phyloP scores from a whole-genome alignment of 2,113 vertebrate genomes.

The Heterocephalus glaber region DNA sequence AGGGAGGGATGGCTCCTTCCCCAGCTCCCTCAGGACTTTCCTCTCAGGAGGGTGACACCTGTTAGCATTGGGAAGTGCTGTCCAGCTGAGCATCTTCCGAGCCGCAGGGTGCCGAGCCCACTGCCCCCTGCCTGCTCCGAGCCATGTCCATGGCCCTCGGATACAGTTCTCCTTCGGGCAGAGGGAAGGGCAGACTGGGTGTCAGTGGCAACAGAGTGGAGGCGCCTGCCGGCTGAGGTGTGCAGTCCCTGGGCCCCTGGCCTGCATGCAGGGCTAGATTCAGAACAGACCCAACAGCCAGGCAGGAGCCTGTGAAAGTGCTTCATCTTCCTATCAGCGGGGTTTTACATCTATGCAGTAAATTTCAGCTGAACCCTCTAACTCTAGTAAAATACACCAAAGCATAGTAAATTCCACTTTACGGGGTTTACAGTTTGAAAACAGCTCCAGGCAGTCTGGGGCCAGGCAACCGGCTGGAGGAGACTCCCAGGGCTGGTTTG shows the following conservation, averaged over 20 bases:
- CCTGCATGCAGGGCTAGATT: background rate
- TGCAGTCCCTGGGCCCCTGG: too few species aligned
- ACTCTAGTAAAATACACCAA: slow-evolving; percentile 75
- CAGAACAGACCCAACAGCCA: background rate
- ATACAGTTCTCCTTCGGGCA: background rate
- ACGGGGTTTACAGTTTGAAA: slow-evolving; percentile 70
- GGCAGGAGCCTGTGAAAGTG: slow-evolving; percentile 40
- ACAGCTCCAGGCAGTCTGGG: slow-evolving; percentile 62
- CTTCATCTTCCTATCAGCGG: slow-evolving; percentile 63
- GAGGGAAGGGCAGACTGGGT: too few species aligned
- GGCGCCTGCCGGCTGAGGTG: too few species aligned
- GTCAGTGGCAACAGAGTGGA: too few species aligned
- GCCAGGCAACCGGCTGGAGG: background rate
- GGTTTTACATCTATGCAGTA: slow-evolving; percentile 70
- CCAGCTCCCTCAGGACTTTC: background rate
- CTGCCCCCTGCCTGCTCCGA: background rate
- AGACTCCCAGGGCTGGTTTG: background rate
- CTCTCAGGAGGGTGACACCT: background rate
- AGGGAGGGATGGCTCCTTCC: background rate
- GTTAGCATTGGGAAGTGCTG: background rate
- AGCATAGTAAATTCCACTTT: slow-evolving; percentile 75
- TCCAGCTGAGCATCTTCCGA: background rate
- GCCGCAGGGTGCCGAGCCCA: background rate
- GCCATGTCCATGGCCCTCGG: background rate
- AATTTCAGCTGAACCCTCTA: slow-evolving; percentile 75